A percentile compares a stretch with the other conserved stretches of the same genome.
Evolutionary conservation across 2,888 invertebrate species (phyloP).

Genomic region (Apeira syringaria): DNA sequence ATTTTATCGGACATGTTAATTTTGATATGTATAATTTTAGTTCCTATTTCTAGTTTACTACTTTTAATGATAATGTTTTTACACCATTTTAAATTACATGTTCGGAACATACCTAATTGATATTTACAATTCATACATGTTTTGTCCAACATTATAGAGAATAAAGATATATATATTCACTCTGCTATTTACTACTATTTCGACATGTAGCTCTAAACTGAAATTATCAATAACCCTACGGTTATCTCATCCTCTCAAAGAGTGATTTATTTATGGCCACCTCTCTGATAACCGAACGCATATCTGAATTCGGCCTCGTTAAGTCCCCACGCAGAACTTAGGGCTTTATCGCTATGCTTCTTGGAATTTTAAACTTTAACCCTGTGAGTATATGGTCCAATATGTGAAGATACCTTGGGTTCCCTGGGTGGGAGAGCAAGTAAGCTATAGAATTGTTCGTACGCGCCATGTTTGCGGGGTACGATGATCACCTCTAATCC

Average conservation of each 20-base stretch:
- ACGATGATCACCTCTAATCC: slow-evolving; percentile 17
- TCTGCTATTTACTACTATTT: not conserved
- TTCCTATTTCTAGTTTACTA: no score
- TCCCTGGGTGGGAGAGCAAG: slow-evolving; percentile 13
- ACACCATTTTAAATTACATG: no score
- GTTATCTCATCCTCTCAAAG: slow-evolving; percentile 52
- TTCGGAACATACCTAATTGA: no score
- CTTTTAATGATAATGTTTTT: no score
- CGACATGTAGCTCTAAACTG: slow-evolving; percentile 19
- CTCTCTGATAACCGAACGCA: slow-evolving; percentile 52
- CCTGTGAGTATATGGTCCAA: slow-evolving; percentile 6
- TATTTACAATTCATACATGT: no score
- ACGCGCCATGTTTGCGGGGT: slow-evolving; percentile 16
- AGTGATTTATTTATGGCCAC: slow-evolving; percentile 61
- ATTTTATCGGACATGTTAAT: no score
- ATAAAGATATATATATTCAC: not conserved
- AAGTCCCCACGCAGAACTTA: slow-evolving; percentile 25
- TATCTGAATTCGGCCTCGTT: slow-evolving; percentile 47
- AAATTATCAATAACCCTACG: slow-evolving; percentile 44
- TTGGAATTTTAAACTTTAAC: slow-evolving; percentile 11
- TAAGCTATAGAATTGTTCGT: slow-evolving; percentile 16
- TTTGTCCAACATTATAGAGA: no score
- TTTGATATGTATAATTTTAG: no score
- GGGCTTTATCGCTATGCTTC: slow-evolving; percentile 9
- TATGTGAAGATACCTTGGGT: slow-evolving; percentile 2